A percentile compares a stretch with the other conserved stretches of the same genome.
Conservation (phyloP, 2,888 invertebrate species). For the Parnassius glacialis region DNA sequence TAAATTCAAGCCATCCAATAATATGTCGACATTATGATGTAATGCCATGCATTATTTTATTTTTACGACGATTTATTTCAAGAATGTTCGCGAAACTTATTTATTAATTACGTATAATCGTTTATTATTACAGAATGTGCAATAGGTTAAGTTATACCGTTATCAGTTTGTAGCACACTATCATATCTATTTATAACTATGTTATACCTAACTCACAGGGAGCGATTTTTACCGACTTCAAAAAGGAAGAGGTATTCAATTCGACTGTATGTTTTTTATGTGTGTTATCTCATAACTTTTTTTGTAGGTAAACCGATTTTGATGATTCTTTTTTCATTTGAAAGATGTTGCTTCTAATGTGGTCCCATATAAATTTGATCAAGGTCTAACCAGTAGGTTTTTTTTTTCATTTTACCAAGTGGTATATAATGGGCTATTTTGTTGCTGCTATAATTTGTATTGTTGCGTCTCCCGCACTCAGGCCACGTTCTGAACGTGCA, state of each 20-base stretch:
- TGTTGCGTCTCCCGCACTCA: background rate
- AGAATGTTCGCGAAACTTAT: constrained; percentile 27
- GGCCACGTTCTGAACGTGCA: constrained; percentile 10
- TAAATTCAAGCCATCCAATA: constrained; percentile 35
- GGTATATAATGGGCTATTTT: background rate
- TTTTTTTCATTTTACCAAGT: too few species aligned
- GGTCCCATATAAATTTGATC: background rate
- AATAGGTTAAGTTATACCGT: constrained; percentile 49
- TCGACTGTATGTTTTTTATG: too few species aligned
- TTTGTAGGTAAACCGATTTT: too few species aligned
- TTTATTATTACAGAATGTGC: constrained; percentile 46
- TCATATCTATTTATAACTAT: background rate
- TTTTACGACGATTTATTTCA: constrained; percentile 9
- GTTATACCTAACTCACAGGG: background rate
- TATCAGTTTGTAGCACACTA: constrained; percentile 24
- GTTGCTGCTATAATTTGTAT: background rate
- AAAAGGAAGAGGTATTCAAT: too few species aligned
- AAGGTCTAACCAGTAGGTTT: background rate
- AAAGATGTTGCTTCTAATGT: too few species aligned
- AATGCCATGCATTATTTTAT: constrained; percentile 1
- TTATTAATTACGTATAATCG: constrained; percentile 32
- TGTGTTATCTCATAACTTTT: too few species aligned
- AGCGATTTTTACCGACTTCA: too few species aligned
- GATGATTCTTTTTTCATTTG: too few species aligned
- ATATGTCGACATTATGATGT: background rate